Evolutionary conservation across 2,797 vertebrate genomes (phyloP), one percentile per base, ranked within the genome.

Genomic region (Allobates femoralis): DNA sequence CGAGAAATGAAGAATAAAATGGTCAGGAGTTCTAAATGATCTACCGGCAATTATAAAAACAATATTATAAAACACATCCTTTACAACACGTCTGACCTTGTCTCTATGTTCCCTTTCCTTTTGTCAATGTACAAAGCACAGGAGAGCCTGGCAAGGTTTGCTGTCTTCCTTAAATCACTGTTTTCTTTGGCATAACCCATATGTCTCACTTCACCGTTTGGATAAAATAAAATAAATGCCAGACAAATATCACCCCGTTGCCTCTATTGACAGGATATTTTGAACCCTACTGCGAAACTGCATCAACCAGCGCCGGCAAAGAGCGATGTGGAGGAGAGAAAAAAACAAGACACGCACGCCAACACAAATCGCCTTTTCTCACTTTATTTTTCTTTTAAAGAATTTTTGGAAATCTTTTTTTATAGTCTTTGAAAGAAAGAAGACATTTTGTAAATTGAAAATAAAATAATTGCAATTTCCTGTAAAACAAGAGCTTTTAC

Each of bases 61-160:
- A 83, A 77, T 83, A 78, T 87, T 62, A 60, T 83, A 83, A 86
- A 87, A 87, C 60, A 53, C 51, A 50, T 87, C 71, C 71, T 87
- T 60, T 46, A 23, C 74, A 78, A 46, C 34, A 53, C 41, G 73
- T 34, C 67, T 73, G 81, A 87, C 86, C 86, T 83, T 83, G 85
- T 28, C 41, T 55, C 26, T 41, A 15, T 71, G 51, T 77, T 77
- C 71, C 34, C 79, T 46, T 66, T 77, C 79, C 50, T 30, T 56
- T 81, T 83, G 79, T 86, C 62, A n/a, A 19, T 34, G 58, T 11
- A 87, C 80, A 78, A 87, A 83, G 86, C 86, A 28, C 74, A 41
- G 46, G 28, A 71, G 71, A 64, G 85, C 62, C 73, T 51, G 73
- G 41, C 85, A 62, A 71, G 60, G 79, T 77, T 76, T 67, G 66